Percentiles rank a stretch among this genome's conserved stretches.
These are phyloP conservation scores for Calephelis perditalis DNA, from an alignment of 2,888 invertebrate genomes.

Conservation along the genomic window DNA sequence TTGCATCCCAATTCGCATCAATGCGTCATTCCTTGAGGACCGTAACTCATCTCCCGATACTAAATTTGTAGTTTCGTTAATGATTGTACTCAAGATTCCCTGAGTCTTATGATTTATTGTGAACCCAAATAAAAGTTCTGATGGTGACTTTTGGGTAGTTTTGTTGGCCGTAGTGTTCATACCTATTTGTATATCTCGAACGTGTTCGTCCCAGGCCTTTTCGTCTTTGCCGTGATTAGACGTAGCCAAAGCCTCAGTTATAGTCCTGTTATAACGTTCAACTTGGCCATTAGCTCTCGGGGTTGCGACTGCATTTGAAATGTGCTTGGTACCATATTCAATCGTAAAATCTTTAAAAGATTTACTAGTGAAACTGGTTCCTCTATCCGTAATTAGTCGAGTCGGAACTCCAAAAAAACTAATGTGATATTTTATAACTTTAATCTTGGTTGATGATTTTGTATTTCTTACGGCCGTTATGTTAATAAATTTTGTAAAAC, in stretches of 20 bases:
- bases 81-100: slow-evolving; percentile 16
- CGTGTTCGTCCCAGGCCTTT: slow-evolving; percentile 20
- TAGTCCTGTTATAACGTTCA: slow-evolving; percentile 28
- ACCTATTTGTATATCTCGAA: slow-evolving; percentile 24
- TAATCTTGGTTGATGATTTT: slow-evolving; percentile 22
- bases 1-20: slow-evolving; percentile 18
- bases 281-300: slow-evolving; percentile 22
- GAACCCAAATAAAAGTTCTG: slow-evolving; percentile 26
- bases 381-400: slow-evolving; percentile 29
- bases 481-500: slow-evolving; percentile 8
- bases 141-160: slow-evolving; percentile 21
- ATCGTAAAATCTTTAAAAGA: slow-evolving; percentile 23
- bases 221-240: slow-evolving; percentile 20
- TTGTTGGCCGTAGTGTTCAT: slow-evolving; percentile 22
- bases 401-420: slow-evolving; percentile 28
- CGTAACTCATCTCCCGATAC: slow-evolving; percentile 12
- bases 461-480: slow-evolving; percentile 11
- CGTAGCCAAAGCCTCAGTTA: slow-evolving; percentile 22
- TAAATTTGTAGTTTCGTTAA: slow-evolving; percentile 17
- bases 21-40: slow-evolving; percentile 17
- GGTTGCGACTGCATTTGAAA: slow-evolving; percentile 29
- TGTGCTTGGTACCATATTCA: slow-evolving; percentile 22
- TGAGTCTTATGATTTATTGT: slow-evolving; percentile 14
- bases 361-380: slow-evolving; percentile 26
- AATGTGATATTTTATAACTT: slow-evolving; percentile 25